These are phyloP conservation scores for Gallinago media DNA, from an alignment of 2,113 vertebrate species.

Conservation along the genomic window DNA sequence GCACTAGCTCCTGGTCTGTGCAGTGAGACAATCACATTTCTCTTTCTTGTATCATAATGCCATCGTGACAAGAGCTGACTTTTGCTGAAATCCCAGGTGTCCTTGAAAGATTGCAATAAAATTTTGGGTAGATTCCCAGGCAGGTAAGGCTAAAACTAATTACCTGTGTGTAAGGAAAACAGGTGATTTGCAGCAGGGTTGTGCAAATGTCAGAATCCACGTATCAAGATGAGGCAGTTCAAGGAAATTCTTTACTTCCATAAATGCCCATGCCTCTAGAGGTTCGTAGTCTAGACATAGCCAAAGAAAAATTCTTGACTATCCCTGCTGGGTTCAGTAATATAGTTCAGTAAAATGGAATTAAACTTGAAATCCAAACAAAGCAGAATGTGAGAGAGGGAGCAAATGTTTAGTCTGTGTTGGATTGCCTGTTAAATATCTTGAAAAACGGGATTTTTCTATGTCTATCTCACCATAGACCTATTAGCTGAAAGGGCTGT, in stretches of 20 bases:
- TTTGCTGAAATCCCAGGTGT: neutral
- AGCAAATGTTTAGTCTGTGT: neutral
- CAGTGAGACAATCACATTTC: neutral
- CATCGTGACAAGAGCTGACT: neutral
- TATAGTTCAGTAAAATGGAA: neutral
- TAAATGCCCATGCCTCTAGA: neutral
- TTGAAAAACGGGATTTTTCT: neutral
- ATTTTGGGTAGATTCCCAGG: neutral
- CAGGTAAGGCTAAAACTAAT: neutral
- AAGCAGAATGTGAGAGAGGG: neutral
- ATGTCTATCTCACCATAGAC: neutral
- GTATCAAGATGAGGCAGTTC: neutral
- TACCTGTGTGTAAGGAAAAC: neutral
- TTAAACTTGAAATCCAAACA: constrained; percentile 18
- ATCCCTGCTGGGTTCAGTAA: neutral
- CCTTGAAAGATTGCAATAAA: neutral
- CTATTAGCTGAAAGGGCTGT: neutral
- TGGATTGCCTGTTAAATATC: neutral
- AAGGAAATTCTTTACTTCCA: neutral
- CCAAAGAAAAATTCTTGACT: neutral
- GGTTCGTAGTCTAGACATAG: neutral
- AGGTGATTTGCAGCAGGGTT: neutral
- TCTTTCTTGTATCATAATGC: neutral
- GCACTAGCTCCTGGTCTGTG: neutral
- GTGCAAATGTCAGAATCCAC: neutral